Evolutionary conservation across 1,140 invertebrate genomes (phyloP).

Genomic region (Papilio glaucus): DNA sequence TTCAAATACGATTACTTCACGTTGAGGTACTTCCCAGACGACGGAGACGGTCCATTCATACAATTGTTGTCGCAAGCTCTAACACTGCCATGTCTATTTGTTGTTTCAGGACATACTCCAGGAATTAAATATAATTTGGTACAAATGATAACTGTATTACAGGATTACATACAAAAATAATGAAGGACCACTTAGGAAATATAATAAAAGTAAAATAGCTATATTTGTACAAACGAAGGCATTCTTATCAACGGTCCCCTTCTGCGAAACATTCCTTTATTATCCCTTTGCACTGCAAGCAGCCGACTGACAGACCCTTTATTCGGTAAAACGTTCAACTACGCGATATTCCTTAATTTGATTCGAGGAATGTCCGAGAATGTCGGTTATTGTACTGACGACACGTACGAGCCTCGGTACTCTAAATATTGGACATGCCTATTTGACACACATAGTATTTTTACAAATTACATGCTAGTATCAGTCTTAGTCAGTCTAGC

Average conservation of each 20-base stretch:
- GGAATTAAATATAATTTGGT: background rate
- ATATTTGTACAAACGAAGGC: conserved; percentile 14
- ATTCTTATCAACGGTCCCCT: conserved; percentile 23
- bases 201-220: conserved; percentile 15
- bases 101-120: background rate
- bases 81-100: too few species aligned
- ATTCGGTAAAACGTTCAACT: conserved; percentile 11
- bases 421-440: background rate
- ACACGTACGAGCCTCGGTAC: background rate
- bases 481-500: too few species aligned
- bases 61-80: too few species aligned
- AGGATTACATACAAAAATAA: background rate
- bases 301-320: conserved; percentile 22
- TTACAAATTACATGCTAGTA: too few species aligned
- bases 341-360: conserved; percentile 24
- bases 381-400: background rate
- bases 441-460: too few species aligned
- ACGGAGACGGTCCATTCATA: too few species aligned
- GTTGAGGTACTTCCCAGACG: too few species aligned
- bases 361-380: conserved; percentile 12
- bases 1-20: too few species aligned
- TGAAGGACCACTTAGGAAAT: conserved; percentile 1
- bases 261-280: conserved; percentile 21
- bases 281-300: conserved; percentile 10
- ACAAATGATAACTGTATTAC: conserved; percentile 1